Evolutionary conservation across 2,888 invertebrate genomes (phyloP), one percentile per base, ranked within the genome.

Genomic region (Sesamia inferens): DNA sequence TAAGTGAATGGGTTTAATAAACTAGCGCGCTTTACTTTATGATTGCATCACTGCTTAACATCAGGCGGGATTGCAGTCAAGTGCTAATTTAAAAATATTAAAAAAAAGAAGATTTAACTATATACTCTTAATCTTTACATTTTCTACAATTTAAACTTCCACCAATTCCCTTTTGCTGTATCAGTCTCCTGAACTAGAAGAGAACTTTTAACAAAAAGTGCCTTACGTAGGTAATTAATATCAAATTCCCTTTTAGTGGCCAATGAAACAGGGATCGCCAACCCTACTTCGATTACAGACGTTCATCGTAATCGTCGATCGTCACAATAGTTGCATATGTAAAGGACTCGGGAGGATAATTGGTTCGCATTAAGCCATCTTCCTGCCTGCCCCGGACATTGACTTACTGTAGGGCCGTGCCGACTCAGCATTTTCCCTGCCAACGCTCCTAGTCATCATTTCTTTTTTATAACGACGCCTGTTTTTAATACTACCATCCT

Each of bases 341-440:
- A 75, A 82, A 85, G 79, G 79, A 81, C 76, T 80, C 55, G 71
- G 69, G 68, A 82, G 84, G 87, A 86, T 89, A 89, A 89, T 89
- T 89, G 87, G 85, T 83, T 81, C 78, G 74, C 85, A 89, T 89
- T 88, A 89, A 88, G 85, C 80, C 80, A 81, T 87, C 83, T 83
- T 87, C 77, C 76, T 78, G 78, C 73, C 85, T 89, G 90, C 42
- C 70, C 58, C 82, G 83, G 88, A 88, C 90, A 84, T 88, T 90
- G 89, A 90, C 88, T 89, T 89, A 90, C 85, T 81, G 86, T 73
- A 84, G 81, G 81, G 75, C 74, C 82, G 81, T 48, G 81, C 76
- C 77, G 68, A 84, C 82, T 82, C 86, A 82, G 85, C 85, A 54
- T 74, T 77, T 85, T 76, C 61, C 72, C 54, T 74, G 69, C 76